Percentiles rank a stretch among this genome's conserved stretches.
These are phyloP conservation scores for Lepidothrix coronata DNA, from an alignment of 2,113 vertebrate genomes.

Conservation along the genomic window DNA sequence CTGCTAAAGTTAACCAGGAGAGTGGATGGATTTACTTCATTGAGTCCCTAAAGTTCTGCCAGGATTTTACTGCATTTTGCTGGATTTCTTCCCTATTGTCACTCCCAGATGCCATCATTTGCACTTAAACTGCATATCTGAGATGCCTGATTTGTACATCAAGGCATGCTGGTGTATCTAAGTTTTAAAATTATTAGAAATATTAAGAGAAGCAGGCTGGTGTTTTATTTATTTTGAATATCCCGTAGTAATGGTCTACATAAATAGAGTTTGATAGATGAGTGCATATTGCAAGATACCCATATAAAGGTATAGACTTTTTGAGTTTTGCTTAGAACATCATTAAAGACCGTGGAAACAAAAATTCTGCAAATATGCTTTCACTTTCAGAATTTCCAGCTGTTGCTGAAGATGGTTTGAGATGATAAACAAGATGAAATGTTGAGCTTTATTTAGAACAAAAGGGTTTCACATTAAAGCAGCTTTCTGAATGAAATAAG, in stretches of 20 bases:
- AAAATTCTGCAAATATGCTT: conserved; percentile 31
- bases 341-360: not conserved
- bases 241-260: not conserved
- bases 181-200: not conserved
- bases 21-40: not conserved
- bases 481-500: not conserved
- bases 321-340: not conserved
- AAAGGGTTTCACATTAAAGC: not conserved
- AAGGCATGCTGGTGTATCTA: not conserved
- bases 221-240: not conserved
- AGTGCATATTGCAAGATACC: not conserved
- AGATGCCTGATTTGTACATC: not conserved
- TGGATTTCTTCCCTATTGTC: not conserved
- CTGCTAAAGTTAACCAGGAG: not conserved
- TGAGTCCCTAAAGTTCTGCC: not conserved
- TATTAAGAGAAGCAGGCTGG: not conserved
- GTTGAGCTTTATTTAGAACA: not conserved
- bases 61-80: not conserved
- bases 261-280: not conserved
- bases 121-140: not conserved
- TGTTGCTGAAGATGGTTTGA: conserved; percentile 21
- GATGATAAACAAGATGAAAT: conserved; percentile 8
- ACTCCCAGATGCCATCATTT: not conserved
- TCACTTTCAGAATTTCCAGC: conserved; percentile 60
- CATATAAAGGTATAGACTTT: not conserved